phyloP scores from a whole-genome alignment of 2,113 vertebrate genomes.

The Thryonomys swinderianus region DNA sequence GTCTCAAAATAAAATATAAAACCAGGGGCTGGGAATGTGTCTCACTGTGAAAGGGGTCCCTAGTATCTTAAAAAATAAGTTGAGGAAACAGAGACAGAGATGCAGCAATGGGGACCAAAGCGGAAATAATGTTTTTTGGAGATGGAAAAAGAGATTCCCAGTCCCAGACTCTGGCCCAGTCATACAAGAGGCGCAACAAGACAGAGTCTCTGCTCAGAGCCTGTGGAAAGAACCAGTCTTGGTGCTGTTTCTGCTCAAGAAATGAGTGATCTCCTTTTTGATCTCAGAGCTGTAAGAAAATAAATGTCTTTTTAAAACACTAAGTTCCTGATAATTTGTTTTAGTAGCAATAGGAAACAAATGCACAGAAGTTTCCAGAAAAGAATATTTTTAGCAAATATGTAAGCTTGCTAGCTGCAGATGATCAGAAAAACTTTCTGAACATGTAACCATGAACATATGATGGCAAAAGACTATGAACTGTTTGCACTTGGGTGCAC shows the following conservation, averaged over 20 bases:
- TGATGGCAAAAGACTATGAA: not conserved
- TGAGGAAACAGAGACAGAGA: not conserved
- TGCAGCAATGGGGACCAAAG: not conserved
- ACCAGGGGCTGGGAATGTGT: not conserved
- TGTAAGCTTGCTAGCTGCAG: not conserved
- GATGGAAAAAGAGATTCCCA: not conserved
- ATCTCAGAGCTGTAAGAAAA: not conserved
- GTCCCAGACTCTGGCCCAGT: not conserved
- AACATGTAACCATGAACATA: not conserved
- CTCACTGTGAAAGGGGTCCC: not conserved
- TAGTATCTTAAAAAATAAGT: not conserved
- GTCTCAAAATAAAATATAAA: not conserved
- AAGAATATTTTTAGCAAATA: not conserved
- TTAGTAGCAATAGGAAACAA: not conserved
- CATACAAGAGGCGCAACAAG: not conserved
- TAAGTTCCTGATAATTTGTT: not conserved
- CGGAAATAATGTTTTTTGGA: not conserved
- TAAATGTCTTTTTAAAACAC: not conserved
- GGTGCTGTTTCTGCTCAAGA: not conserved
- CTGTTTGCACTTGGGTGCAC: not conserved
- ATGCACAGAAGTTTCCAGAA: not conserved
- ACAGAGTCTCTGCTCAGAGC: not conserved
- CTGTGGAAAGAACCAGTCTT: not conserved
- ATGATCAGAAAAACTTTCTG: not conserved
- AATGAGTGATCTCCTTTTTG: not conserved